Evolutionary conservation across 2,888 invertebrate genomes (phyloP).

Genomic region (Aspidiotus rigidus): DNA sequence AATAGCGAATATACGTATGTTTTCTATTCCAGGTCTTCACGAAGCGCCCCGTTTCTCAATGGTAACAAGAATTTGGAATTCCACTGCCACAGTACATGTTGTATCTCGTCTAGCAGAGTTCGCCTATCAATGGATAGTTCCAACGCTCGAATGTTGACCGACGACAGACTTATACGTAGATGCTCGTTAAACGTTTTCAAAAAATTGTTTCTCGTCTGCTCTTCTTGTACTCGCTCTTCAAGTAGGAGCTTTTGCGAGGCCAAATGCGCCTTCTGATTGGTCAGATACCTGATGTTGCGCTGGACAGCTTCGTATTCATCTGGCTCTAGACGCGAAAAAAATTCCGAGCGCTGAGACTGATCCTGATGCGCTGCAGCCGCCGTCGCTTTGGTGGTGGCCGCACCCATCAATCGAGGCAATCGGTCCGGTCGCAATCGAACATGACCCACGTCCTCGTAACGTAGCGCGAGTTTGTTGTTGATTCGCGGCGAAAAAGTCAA

Average conservation of each 20-base stretch:
- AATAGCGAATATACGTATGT: too few species aligned
- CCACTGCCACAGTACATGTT: not conserved
- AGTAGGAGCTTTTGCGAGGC: not conserved
- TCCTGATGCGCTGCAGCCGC: not conserved
- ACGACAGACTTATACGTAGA: not conserved
- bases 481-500: constrained; percentile 21
- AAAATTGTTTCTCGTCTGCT: not conserved
- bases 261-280: not conserved
- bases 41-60: not conserved
- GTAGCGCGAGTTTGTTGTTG: constrained; percentile 12
- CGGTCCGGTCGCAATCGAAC: constrained; percentile 20
- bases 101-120: not conserved
- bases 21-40: too few species aligned
- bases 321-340: not conserved
- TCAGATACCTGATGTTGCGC: not conserved
- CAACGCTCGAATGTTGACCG: not conserved
- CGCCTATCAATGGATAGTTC: not conserved
- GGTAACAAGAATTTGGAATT: not conserved
- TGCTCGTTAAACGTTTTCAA: not conserved
- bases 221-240: not conserved
- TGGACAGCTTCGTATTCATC: not conserved
- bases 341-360: not conserved
- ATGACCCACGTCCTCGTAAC: constrained; percentile 12
- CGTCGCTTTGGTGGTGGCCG: not conserved
- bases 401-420: not conserved